These are phyloP conservation scores for Sycophila texana DNA, from an alignment of 2,888 invertebrate species.

Conservation along the genomic window DNA sequence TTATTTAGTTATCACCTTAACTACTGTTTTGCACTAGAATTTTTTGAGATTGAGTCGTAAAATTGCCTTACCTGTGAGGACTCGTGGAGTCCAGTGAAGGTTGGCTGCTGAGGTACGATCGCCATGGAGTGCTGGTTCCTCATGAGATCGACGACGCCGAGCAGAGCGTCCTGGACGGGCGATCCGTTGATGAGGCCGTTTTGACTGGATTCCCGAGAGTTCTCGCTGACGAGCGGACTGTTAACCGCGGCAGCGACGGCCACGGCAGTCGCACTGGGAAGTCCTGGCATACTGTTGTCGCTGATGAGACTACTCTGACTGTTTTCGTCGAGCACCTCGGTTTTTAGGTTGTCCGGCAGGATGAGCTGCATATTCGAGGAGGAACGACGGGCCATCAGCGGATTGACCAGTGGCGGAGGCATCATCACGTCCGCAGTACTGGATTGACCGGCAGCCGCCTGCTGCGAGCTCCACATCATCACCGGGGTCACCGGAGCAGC, in stretches of 20 bases:
- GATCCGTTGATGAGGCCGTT: slow-evolving; percentile 58
- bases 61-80: slow-evolving; percentile 58
- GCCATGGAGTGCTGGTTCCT: slow-evolving; percentile 69
- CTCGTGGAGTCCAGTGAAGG: slow-evolving; percentile 66
- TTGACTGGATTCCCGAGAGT: slow-evolving; percentile 69
- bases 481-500: slow-evolving; percentile 67
- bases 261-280: slow-evolving; percentile 62
- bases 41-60: not conserved
- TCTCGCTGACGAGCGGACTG: slow-evolving; percentile 75
- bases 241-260: slow-evolving; percentile 60
- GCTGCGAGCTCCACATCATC: slow-evolving; percentile 69
- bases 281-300: slow-evolving; percentile 74
- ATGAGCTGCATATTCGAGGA: slow-evolving; percentile 78
- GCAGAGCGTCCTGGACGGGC: slow-evolving; percentile 68
- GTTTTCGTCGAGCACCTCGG: slow-evolving; percentile 84
- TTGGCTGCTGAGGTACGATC: slow-evolving; percentile 64
- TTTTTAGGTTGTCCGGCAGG: slow-evolving; percentile 77
- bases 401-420: slow-evolving; percentile 80
- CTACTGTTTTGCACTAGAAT: too few relatives aligned
- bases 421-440: slow-evolving; percentile 82
- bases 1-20: too few relatives aligned
- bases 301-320: slow-evolving; percentile 81
- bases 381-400: slow-evolving; percentile 77
- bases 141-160: slow-evolving; percentile 76
- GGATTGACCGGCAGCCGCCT: slow-evolving; percentile 56